These are phyloP conservation scores for Aulostomus chinensis DNA, from an alignment of 2,797 vertebrate species.

Conservation along the genomic window DNA sequence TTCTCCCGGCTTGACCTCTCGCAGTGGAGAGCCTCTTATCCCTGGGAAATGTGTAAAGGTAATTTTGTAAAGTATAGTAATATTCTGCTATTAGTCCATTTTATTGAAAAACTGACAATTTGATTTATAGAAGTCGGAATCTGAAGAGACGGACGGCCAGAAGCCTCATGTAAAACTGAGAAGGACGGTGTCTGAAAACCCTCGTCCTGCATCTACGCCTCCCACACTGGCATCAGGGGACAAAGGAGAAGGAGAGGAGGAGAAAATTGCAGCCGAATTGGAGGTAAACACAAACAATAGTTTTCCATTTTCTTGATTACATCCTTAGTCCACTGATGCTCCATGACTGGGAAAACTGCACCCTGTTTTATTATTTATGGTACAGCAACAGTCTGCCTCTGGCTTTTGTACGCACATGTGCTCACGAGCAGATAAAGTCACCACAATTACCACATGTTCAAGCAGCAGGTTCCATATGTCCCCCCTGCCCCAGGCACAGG, in stretches of 20 bases:
- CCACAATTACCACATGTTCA: slow-evolving; percentile 65
- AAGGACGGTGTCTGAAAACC: slow-evolving; percentile 89
- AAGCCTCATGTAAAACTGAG: slow-evolving; percentile 94
- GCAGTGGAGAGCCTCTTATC: slow-evolving; percentile 91
- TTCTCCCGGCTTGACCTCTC: slow-evolving; percentile 89
- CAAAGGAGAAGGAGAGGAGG: slow-evolving; percentile 88
- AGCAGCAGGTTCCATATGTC: slow-evolving; percentile 78
- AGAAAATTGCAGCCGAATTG: slow-evolving; percentile 87
- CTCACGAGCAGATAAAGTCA: slow-evolving; percentile 37
- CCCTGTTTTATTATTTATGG: slow-evolving; percentile 30
- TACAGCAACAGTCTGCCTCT: slow-evolving; percentile 23
- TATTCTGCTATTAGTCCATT: too few relatives aligned
- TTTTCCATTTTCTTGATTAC: slow-evolving; percentile 3
- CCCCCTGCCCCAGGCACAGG: slow-evolving; percentile 49
- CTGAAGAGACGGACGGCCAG: slow-evolving; percentile 89
- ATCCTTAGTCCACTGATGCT: slow-evolving; percentile 13
- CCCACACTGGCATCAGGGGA: slow-evolving; percentile 89
- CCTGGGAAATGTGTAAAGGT: slow-evolving; percentile 95
- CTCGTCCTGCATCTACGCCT: slow-evolving; percentile 91
- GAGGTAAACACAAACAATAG: slow-evolving; percentile 79
- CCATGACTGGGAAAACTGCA: slow-evolving; percentile 19
- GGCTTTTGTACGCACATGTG: slow-evolving; percentile 18
- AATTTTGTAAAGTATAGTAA: too few relatives aligned
- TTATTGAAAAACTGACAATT: not conserved
- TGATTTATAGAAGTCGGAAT: slow-evolving; percentile 86